A percentile compares a stretch with the other conserved stretches of the same genome.
Evolutionary conservation across 2,113 vertebrate species (phyloP).

Genomic region (Coryphaenoides rupestris): DNA sequence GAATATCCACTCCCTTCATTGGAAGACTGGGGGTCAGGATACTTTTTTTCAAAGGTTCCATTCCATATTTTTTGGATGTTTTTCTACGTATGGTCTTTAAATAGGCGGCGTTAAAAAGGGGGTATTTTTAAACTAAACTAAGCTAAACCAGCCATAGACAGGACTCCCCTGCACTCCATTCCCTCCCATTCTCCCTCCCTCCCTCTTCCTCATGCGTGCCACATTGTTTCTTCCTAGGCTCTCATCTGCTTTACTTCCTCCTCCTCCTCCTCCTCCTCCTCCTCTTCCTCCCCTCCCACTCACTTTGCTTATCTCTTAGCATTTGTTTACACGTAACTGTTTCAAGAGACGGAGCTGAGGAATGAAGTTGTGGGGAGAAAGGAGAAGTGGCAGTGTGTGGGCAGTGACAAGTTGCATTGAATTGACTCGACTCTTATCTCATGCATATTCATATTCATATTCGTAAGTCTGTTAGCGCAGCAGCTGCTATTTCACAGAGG

Average conservation of each 20-base stretch:
- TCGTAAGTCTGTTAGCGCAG: slow-evolving; percentile 46
- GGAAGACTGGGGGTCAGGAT: too few species aligned
- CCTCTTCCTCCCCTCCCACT: slow-evolving; percentile 38
- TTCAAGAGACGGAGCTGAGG: slow-evolving; percentile 49
- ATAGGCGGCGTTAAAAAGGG: too few species aligned
- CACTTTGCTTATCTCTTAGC: slow-evolving; percentile 60
- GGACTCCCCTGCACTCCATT: slow-evolving; percentile 27
- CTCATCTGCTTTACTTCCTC: slow-evolving; percentile 28
- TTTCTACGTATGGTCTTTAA: too few species aligned
- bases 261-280: slow-evolving; percentile 25
- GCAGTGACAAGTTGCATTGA: slow-evolving; percentile 45
- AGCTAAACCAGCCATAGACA: too few species aligned
- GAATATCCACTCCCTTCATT: too few species aligned
- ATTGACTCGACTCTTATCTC: slow-evolving; percentile 37
- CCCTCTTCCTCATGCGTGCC: slow-evolving; percentile 23
- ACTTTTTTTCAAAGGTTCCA: too few species aligned
- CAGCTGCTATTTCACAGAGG: slow-evolving; percentile 53
- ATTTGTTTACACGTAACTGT: slow-evolving; percentile 56
- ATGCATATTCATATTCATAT: slow-evolving; percentile 64
- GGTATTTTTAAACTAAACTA: too few species aligned
- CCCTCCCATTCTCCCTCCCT: slow-evolving; percentile 17
- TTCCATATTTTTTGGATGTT: too few species aligned
- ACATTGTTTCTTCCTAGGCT: slow-evolving; percentile 18
- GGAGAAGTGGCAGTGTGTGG: slow-evolving; percentile 33
- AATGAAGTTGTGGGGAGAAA: slow-evolving; percentile 44